Conservation (phyloP, 1,140 invertebrate genomes). For the Melitaea cinxia region DNA sequence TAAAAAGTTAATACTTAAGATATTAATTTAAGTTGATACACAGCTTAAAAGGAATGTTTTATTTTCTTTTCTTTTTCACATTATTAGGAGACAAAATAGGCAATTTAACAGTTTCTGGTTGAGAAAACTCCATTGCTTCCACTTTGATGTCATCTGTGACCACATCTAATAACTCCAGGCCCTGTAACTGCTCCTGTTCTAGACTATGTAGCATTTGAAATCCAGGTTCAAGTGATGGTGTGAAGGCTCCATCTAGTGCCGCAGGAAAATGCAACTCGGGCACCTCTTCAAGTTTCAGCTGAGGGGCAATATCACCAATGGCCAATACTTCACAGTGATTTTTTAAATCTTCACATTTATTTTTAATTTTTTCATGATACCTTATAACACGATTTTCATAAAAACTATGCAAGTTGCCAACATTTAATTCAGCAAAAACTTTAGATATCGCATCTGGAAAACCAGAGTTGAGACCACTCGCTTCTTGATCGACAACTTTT, state of each 20-base stretch:
- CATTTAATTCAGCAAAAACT: constrained; percentile 75
- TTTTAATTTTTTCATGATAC: constrained; percentile 67
- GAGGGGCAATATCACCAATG: constrained; percentile 65
- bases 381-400: constrained; percentile 67
- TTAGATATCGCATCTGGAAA: constrained; percentile 77
- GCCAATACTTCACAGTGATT: constrained; percentile 63
- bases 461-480: constrained; percentile 65
- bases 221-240: constrained; percentile 75
- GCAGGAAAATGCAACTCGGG: constrained; percentile 80
- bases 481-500: constrained; percentile 73
- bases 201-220: constrained; percentile 79
- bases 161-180: constrained; percentile 68
- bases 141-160: constrained; percentile 73
- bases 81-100: constrained; percentile 66
- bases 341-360: constrained; percentile 60
- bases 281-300: constrained; percentile 75
- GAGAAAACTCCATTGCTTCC: constrained; percentile 68
- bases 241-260: constrained; percentile 73
- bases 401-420: constrained; percentile 73
- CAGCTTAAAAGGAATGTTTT: constrained; percentile 36
- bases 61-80: constrained; percentile 76
- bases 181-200: constrained; percentile 76
- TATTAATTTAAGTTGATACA: no score
- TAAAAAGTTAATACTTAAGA: no score
- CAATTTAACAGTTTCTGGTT: constrained; percentile 63